A percentile compares a stretch with the other conserved stretches of the same genome.
These are phyloP conservation scores for Chaetura pelagica DNA, from an alignment of 2,113 vertebrate genomes.

Conservation along the genomic window DNA sequence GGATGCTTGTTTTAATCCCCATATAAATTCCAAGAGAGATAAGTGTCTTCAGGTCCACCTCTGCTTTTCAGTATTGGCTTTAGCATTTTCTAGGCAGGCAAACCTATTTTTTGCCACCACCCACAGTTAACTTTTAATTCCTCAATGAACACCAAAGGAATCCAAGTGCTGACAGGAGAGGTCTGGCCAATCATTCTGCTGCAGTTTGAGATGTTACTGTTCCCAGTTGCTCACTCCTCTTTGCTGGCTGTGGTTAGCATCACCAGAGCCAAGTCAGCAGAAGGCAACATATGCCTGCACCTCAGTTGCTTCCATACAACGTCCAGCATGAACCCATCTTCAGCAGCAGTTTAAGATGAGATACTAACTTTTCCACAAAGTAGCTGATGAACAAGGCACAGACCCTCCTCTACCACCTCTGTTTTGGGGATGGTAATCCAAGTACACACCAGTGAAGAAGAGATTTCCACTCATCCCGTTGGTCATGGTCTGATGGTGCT, in stretches of 20 bases:
- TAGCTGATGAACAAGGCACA: not conserved
- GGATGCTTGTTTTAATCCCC: not conserved
- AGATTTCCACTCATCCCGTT: slow-evolving; percentile 14
- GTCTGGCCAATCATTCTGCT: slow-evolving; percentile 53
- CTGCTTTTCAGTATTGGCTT: slow-evolving; percentile 35
- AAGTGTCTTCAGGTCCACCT: slow-evolving; percentile 51
- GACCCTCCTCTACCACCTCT: not conserved
- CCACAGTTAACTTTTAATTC: slow-evolving; percentile 59
- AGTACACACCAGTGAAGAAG: not conserved
- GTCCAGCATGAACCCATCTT: slow-evolving; percentile 27
- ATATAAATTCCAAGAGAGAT: slow-evolving; percentile 1
- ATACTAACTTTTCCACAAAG: not conserved
- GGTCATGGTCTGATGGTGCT: slow-evolving; percentile 1
- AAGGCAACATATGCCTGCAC: slow-evolving; percentile 57
- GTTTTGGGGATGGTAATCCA: not conserved
- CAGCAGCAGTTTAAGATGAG: not conserved
- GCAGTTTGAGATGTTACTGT: slow-evolving; percentile 57
- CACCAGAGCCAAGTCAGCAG: slow-evolving; percentile 57
- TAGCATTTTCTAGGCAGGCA: slow-evolving; percentile 27
- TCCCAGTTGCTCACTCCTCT: slow-evolving; percentile 57
- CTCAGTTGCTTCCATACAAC: slow-evolving; percentile 23
- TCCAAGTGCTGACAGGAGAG: slow-evolving; percentile 57
- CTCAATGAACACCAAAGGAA: slow-evolving; percentile 52
- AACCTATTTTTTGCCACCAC: slow-evolving; percentile 48
- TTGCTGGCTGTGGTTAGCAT: slow-evolving; percentile 31